Conservation (phyloP, 2,888 invertebrate genomes). For the Leptothorax acervorum region DNA sequence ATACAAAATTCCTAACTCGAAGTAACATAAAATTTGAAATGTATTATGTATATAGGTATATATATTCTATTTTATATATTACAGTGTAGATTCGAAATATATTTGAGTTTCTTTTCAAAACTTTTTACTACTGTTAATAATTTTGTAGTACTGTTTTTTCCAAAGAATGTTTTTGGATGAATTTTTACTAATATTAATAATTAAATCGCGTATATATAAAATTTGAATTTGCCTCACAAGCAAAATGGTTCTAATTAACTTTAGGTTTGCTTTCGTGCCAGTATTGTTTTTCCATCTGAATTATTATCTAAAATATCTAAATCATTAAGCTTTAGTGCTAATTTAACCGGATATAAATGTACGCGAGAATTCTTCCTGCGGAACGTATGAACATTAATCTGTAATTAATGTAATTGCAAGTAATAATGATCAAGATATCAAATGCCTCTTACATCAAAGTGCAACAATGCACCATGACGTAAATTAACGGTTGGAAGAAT, state of each 20-base stretch:
- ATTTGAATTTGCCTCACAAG: neutral
- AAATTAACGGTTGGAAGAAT: constrained; percentile 17
- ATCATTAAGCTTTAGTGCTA: neutral
- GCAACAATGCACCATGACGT: neutral
- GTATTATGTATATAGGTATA: neutral
- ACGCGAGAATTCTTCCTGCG: neutral
- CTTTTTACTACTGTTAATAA: neutral
- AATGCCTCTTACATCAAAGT: neutral
- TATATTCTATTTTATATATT: neutral
- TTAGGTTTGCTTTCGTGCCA: neutral
- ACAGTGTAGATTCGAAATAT: neutral
- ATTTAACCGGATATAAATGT: neutral
- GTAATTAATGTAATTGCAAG: constrained; percentile 23
- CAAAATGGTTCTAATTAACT: neutral
- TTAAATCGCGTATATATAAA: neutral
- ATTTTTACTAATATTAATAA: neutral
- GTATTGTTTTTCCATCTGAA: neutral
- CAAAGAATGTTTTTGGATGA: neutral
- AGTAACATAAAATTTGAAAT: neutral
- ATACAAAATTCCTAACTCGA: neutral
- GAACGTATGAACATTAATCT: neutral
- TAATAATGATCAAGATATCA: constrained; percentile 1
- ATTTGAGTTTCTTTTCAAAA: neutral
- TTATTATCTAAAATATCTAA: neutral
- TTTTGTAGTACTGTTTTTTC: neutral